Conservation (phyloP, 2,888 invertebrate genomes). For the Pristionchus mayeri region DNA sequence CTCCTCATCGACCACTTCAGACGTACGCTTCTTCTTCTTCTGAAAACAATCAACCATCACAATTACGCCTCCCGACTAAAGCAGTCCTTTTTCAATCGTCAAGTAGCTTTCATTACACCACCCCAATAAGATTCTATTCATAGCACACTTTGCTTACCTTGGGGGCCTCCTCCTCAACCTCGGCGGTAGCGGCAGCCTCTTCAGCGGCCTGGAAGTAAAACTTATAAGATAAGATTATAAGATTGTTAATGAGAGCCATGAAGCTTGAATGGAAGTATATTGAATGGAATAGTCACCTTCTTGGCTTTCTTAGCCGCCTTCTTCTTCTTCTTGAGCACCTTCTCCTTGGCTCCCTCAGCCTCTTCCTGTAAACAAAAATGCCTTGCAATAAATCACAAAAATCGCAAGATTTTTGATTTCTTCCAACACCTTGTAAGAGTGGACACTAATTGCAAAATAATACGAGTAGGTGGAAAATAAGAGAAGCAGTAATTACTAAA, state of each 20-base stretch:
- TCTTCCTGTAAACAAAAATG: constrained; percentile 54
- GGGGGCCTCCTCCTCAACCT: constrained; percentile 29
- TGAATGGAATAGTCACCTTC: constrained; percentile 52
- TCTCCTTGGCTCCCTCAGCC: constrained; percentile 61
- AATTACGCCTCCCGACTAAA: not conserved
- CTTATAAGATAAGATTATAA: no score
- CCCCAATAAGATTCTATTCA: not conserved
- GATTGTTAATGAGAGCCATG: no score
- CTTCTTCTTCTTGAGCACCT: constrained; percentile 71
- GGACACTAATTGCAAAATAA: no score
- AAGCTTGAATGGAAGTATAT: no score
- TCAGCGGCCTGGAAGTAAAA: constrained; percentile 50
- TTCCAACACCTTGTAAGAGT: no score
- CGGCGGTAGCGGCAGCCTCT: constrained; percentile 46
- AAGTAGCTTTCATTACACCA: no score
- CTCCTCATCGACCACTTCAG: constrained; percentile 47
- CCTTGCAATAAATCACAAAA: not conserved
- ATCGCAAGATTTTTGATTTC: no score
- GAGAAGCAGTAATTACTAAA: no score
- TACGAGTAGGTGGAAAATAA: no score
- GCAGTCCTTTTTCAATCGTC: not conserved
- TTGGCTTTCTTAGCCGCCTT: constrained; percentile 72
- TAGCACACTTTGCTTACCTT: constrained; percentile 4
- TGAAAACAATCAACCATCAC: constrained; percentile 37
- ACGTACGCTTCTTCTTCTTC: constrained; percentile 46